Conservation (phyloP, 1,140 invertebrate genomes). For the Gonioctena quinquepunctata region DNA sequence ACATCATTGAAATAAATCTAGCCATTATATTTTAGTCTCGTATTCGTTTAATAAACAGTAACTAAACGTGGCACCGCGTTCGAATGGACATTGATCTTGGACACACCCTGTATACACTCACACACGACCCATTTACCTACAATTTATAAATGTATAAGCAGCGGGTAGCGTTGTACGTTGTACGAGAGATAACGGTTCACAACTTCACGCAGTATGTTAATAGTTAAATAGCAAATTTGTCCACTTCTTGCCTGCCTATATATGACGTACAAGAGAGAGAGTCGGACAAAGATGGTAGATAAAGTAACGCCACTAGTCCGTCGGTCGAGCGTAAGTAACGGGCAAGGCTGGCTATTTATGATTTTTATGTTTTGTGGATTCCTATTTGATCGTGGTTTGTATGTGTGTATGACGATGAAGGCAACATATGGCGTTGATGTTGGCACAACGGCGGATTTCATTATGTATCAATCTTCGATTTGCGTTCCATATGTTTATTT, state of each 20-base stretch:
- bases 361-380: background rate
- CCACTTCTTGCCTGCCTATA: background rate
- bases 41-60: too few relatives aligned
- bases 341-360: background rate
- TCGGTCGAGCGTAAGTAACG: background rate
- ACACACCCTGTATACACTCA: conserved; percentile 8
- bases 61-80: too few relatives aligned
- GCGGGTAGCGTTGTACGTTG: too few relatives aligned
- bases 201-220: conserved; percentile 6
- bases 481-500: too few relatives aligned
- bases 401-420: too few relatives aligned
- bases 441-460: too few relatives aligned
- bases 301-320: background rate
- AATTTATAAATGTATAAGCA: conserved; percentile 8
- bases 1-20: too few relatives aligned
- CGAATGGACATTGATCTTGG: too few relatives aligned
- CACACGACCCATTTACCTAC: conserved; percentile 9
- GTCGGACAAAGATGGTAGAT: background rate
- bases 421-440: too few relatives aligned
- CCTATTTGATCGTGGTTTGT: background rate
- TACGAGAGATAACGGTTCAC: background rate
- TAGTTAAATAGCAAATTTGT: conserved; percentile 14
- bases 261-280: background rate
- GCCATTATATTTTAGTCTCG: too few relatives aligned
- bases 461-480: too few relatives aligned